Conservation (phyloP, 2,113 vertebrate species). For the Aplodontia rufa region DNA sequence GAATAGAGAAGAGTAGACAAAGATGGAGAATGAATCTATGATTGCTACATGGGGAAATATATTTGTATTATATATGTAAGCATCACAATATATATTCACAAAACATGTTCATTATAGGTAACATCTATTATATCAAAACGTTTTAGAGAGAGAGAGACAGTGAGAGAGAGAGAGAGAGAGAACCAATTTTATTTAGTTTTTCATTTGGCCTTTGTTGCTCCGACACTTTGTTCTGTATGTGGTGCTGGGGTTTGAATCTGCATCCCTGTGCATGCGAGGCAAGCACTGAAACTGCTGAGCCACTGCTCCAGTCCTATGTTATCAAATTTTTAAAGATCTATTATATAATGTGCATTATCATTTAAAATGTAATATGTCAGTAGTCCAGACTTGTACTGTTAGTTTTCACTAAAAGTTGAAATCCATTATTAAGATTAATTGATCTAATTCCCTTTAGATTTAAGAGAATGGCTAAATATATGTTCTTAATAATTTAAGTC, state of each 20-base stretch:
- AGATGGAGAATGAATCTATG: not conserved
- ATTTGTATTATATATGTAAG: not conserved
- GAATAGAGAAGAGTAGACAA: not conserved
- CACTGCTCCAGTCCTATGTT: too few relatives aligned
- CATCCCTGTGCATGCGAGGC: too few relatives aligned
- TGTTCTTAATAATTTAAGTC: not conserved
- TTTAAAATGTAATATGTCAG: not conserved
- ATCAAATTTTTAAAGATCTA: not conserved
- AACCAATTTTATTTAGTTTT: too few relatives aligned
- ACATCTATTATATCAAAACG: too few relatives aligned
- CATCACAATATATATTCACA: not conserved
- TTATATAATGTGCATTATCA: not conserved
- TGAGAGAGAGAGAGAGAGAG: too few relatives aligned
- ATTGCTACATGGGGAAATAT: not conserved
- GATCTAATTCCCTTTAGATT: slow-evolving; percentile 35
- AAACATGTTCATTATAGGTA: not conserved
- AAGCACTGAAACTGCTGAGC: too few relatives aligned
- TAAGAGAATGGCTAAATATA: slow-evolving; percentile 31
- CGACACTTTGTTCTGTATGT: too few relatives aligned
- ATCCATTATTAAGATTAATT: not conserved
- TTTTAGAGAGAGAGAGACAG: too few relatives aligned
- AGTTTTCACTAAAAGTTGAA: not conserved
- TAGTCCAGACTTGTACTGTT: not conserved
- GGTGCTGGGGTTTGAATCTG: too few relatives aligned
- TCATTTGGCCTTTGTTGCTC: too few relatives aligned